Evolutionary conservation across 2,113 vertebrate species (phyloP), one percentile per base, ranked within the genome.

Genomic region (Xiphias gladius): DNA sequence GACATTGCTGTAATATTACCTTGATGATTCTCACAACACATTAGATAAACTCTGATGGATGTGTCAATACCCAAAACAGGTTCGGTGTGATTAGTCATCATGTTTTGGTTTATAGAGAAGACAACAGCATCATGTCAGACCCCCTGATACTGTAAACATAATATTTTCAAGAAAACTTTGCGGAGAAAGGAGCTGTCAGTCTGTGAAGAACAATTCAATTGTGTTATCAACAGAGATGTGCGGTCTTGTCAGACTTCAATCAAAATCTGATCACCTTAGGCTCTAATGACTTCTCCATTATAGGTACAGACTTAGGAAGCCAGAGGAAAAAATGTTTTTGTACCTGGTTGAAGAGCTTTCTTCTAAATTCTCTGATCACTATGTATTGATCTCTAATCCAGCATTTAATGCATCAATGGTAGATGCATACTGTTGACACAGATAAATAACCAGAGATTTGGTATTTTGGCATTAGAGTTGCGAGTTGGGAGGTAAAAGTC

Each of bases 1-100:
- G 86, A 78, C 86, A 73, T 73, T 78, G 64, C 75, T 59, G 32
- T 71, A 32, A 63, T 59, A 69, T 81, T 76, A 70, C 69, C 54
- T n/a, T 79, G 62, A 74, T 78, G 28, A 69, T 41, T 70, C 52
- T 57, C 28, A 20, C 28, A 59, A 41, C 32, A 65, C 32, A 75
- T 58, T 68, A 26, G 46, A 48, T 48, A 68, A 41, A 69, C 17
- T 14, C n/a, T 73, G 43, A 73, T 37, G 35, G 77, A 26, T 55
- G 10, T 2, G 54, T 80, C 59, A 65, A 50, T 50, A 39, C 7
- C 54, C 16, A 32, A 35, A 76, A 39, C 55, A 66, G 39, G 26
- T 50, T 63, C 6, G 0, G 57, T 12, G 28, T 35, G 64, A 80
- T 73, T 22, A 24, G n/a, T 50, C 50, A 5, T 61, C 35, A 20